Evolutionary conservation across 2,113 vertebrate genomes (phyloP).

Genomic region (Glaucidium brasilianum): DNA sequence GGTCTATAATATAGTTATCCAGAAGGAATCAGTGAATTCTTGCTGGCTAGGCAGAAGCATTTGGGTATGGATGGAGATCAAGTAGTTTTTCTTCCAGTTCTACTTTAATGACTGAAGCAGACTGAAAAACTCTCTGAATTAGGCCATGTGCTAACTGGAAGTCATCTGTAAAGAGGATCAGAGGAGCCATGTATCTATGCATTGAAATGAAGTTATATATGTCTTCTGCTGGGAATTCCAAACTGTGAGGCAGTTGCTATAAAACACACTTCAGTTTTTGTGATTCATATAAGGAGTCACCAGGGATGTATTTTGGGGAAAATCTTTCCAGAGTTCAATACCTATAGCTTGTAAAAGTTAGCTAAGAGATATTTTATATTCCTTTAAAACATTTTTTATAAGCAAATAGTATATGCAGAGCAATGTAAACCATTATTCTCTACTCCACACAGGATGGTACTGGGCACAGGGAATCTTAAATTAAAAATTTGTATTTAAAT

Average conservation of each 20-base stretch:
- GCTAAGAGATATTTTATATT: background rate
- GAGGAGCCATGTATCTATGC: background rate
- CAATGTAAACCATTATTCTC: background rate
- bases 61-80: conserved; percentile 41
- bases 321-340: background rate
- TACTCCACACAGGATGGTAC: background rate
- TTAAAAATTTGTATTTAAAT: background rate
- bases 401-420: background rate
- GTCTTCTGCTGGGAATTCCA: conserved; percentile 16
- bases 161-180: conserved; percentile 27
- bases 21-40: conserved; percentile 63
- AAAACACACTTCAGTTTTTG: conserved; percentile 1
- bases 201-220: background rate
- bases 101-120: conserved; percentile 31
- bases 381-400: background rate
- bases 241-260: background rate
- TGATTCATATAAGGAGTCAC: background rate
- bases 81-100: conserved; percentile 40
- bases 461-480: background rate
- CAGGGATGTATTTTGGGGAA: background rate
- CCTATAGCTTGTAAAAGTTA: background rate
- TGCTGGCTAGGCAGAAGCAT: conserved; percentile 38
- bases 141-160: conserved; percentile 27
- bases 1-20: conserved; percentile 55
- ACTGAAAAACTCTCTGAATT: conserved; percentile 19